A percentile compares a stretch with the other conserved stretches of the same genome.
phyloP scores from a whole-genome alignment of 53 echinoderm and acorn worm species.

The Paracentrotus lividus region DNA sequence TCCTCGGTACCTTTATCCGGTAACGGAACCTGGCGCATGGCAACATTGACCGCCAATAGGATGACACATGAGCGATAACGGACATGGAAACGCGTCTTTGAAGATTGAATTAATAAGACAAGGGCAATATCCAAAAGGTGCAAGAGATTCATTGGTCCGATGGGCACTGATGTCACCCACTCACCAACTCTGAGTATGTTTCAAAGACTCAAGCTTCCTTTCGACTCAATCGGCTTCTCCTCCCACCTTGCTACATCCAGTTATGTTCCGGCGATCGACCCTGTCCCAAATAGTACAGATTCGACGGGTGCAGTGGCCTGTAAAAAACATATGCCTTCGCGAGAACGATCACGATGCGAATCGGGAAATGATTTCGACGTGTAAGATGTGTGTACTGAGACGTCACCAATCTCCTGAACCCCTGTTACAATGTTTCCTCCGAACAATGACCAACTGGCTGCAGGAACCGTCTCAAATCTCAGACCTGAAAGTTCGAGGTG shows the following conservation, averaged over 20 bases:
- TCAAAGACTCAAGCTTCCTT: neutral
- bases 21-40: no score
- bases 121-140: neutral
- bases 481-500: neutral
- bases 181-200: conserved; percentile 3
- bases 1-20: no score
- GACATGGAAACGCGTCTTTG: conserved; percentile 18
- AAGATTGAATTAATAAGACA: neutral
- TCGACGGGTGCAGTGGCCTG: neutral
- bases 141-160: neutral
- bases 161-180: conserved; percentile 18
- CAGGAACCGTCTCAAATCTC: neutral
- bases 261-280: neutral
- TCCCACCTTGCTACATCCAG: neutral
- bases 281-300: neutral
- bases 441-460: neutral
- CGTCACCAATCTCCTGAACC: neutral
- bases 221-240: conserved; percentile 1
- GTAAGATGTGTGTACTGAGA: neutral
- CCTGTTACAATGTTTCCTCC: neutral
- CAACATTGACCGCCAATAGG: neutral
- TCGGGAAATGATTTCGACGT: neutral
- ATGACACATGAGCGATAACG: neutral
- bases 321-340: no score
- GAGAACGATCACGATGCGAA: neutral